These are phyloP conservation scores for Pogonus chalceus DNA, from an alignment of 1,140 invertebrate genomes.

Conservation along the genomic window DNA sequence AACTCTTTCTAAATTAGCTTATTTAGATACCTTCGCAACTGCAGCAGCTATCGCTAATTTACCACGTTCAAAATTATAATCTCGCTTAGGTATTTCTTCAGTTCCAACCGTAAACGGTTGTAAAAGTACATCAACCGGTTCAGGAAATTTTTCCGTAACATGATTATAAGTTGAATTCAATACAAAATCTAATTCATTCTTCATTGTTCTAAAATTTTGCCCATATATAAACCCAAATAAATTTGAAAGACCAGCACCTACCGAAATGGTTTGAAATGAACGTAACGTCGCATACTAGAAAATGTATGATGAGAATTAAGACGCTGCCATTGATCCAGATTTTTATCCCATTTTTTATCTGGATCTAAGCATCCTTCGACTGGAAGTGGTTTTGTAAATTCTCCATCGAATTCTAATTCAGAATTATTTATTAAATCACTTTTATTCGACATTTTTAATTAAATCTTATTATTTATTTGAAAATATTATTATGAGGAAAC, in stretches of 20 bases:
- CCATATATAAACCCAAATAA: slow-evolving; percentile 1
- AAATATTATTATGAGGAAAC: background rate
- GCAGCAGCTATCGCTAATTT: no score
- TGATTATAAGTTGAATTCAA: slow-evolving; percentile 50
- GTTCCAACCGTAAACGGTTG: slow-evolving; percentile 46
- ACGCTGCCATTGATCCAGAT: slow-evolving; percentile 38
- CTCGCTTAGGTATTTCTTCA: slow-evolving; percentile 15
- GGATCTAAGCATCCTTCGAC: slow-evolving; percentile 31
- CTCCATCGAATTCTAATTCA: slow-evolving; percentile 43
- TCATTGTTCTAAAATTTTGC: slow-evolving; percentile 30
- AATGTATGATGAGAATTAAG: slow-evolving; percentile 52
- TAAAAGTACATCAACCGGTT: slow-evolving; percentile 45
- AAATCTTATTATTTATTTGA: background rate
- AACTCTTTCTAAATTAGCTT: background rate
- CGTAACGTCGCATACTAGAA: slow-evolving; percentile 41
- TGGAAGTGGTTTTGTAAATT: slow-evolving; percentile 40
- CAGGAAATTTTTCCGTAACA: slow-evolving; percentile 44
- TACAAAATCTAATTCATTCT: slow-evolving; percentile 49
- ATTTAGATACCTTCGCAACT: slow-evolving; percentile 1
- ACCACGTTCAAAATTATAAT: no score
- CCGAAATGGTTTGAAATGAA: slow-evolving; percentile 34
- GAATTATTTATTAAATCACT: slow-evolving; percentile 23
- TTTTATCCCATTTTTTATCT: slow-evolving; percentile 30
- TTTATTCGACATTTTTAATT: background rate
- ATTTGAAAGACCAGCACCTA: slow-evolving; percentile 14